Evolutionary conservation across 2,797 vertebrate genomes (phyloP), one percentile per base, ranked within the genome.

Genomic region (Lemur catta): DNA sequence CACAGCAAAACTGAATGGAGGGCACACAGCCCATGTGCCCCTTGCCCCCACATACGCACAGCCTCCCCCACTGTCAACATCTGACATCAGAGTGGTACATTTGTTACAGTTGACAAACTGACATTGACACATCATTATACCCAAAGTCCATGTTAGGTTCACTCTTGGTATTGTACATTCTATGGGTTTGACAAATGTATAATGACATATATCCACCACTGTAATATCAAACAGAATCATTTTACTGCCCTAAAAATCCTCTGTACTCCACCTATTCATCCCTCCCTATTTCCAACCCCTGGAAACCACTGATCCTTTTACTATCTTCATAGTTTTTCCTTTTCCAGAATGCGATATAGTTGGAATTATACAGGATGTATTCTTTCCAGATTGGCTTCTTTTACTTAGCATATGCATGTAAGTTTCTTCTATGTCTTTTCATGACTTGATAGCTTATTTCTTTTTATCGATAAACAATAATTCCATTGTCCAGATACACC

Each of bases 71-170:
- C 9, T 57, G 15, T 11, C 38, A 59, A 9, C 30, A 43, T 15
- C 50, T 30, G 52, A 43, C 69, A 6, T 30, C 17, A 33, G 30
- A 74, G 52, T 9, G 20, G 38, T 5, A 30, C 1, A 12, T 57
- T 46, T 43, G 28, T 24, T 24, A 74, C 6, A 30, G 24, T 6
- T 22, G 15, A 15, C 20, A 8, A 43, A 24, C 20, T 30, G 55
- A 3, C 5, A 11, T 1, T 1, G 8, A 43, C 11, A 28, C 18
- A 7, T 30, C 4, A 26, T 22, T 28, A n/a, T 10, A 33, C 30
- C 20, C 57, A 41, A 52, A 81, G 38, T 9, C 28, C 55, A n/a
- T 26, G 2, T 24, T n/a, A 12, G 69, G 5, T 11, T 74, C 22
- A 61, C 20, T 46, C n/a, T 72, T 43, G 67, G 55, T 59, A 18